These are phyloP conservation scores for Ifrita kowaldi DNA, from an alignment of 2,113 vertebrate species.

Conservation along the genomic window DNA sequence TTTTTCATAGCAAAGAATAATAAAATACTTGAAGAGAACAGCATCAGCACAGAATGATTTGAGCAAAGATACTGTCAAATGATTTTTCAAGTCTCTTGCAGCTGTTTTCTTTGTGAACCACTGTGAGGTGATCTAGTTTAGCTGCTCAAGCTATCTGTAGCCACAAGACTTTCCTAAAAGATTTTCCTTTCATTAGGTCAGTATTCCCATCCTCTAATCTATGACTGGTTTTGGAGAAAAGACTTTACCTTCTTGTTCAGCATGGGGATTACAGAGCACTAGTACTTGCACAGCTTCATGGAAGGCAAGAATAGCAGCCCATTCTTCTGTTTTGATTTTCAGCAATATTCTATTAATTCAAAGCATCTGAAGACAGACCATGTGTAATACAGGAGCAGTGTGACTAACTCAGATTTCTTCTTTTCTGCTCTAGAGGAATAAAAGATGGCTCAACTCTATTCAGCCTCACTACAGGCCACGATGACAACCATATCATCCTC, in stretches of 20 bases:
- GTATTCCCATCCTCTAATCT: neutral
- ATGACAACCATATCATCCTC: neutral
- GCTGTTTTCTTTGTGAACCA: neutral
- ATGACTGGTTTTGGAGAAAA: neutral
- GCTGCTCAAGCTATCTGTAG: neutral
- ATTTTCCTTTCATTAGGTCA: neutral
- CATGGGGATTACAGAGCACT: neutral
- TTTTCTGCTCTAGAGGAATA: neutral
- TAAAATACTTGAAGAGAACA: neutral
- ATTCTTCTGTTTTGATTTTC: neutral
- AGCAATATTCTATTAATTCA: neutral
- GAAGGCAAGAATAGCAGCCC: neutral
- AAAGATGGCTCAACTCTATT: neutral
- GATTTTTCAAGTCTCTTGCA: neutral
- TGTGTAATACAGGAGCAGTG: neutral
- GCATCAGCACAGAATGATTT: neutral
- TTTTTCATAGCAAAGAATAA: neutral
- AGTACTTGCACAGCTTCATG: neutral
- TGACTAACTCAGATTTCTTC: neutral
- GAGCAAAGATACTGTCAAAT: neutral
- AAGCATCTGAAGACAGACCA: neutral
- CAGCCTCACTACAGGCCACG: neutral
- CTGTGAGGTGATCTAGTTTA: neutral
- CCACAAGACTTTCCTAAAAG: neutral
- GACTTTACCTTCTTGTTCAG: neutral